Conservation (phyloP, 2,888 invertebrate genomes). For the Athetis lepigone region DNA sequence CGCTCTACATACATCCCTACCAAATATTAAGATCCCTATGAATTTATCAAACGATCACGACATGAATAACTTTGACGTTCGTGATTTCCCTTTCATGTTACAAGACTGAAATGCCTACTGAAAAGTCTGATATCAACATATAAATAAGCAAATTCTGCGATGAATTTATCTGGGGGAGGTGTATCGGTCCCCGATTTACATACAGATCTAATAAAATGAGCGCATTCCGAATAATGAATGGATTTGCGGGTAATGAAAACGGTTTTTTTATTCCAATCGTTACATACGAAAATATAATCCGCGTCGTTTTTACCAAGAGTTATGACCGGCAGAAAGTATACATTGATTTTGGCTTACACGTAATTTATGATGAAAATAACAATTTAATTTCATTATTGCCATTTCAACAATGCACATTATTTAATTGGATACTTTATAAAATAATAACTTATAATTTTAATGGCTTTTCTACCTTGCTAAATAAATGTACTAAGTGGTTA, state of each 20-base stretch:
- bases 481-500: constrained; percentile 40
- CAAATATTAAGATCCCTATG: constrained; percentile 35
- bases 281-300: constrained; percentile 69
- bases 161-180: constrained; percentile 75
- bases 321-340: constrained; percentile 64
- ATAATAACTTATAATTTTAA: neutral
- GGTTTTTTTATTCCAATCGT: constrained; percentile 72
- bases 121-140: constrained; percentile 67
- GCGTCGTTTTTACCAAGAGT: constrained; percentile 53
- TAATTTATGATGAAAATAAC: constrained; percentile 37
- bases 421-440: neutral
- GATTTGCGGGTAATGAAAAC: constrained; percentile 74
- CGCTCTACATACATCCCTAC: constrained; percentile 61
- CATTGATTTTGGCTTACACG: constrained; percentile 56
- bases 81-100: constrained; percentile 44
- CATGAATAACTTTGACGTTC: constrained; percentile 40
- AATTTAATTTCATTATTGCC: constrained; percentile 22
- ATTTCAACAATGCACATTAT: constrained; percentile 11
- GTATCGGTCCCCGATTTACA: constrained; percentile 78
- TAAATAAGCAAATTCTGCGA: constrained; percentile 75
- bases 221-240: constrained; percentile 77
- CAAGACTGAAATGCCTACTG: constrained; percentile 43
- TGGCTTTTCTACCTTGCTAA: constrained; percentile 24
- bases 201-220: constrained; percentile 82
- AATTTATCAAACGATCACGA: constrained; percentile 22